These are phyloP conservation scores for Heliconius aoede DNA, from an alignment of 2,888 invertebrate species.

Conservation along the genomic window DNA sequence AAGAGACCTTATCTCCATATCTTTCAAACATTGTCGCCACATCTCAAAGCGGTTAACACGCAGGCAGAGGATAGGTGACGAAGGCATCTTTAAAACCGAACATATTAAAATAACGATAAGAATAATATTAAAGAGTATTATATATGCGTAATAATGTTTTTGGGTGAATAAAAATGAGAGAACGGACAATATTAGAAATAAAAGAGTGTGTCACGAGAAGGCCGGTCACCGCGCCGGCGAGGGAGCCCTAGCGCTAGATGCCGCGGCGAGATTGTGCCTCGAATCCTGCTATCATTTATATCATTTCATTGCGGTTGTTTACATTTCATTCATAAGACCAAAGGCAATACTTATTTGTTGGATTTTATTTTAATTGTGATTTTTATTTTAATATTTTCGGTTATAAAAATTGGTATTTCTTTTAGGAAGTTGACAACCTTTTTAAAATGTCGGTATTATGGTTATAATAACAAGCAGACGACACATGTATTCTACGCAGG, in stretches of 20 bases:
- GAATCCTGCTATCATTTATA: conserved; percentile 74
- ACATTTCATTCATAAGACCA: conserved; percentile 71
- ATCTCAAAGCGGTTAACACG: conserved; percentile 66
- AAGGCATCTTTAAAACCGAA: conserved; percentile 68
- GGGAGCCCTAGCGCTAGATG: conserved; percentile 64
- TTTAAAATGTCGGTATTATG: not conserved
- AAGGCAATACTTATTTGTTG: conserved; percentile 41
- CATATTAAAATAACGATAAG: conserved; percentile 78
- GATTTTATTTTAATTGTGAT: conserved; percentile 15
- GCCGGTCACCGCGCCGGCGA: conserved; percentile 51
- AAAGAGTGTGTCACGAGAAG: conserved; percentile 75
- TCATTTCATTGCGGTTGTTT: conserved; percentile 80
- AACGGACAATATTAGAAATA: conserved; percentile 77
- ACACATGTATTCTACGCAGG: not conserved
- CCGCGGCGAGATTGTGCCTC: conserved; percentile 72
- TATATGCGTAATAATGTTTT: conserved; percentile 80
- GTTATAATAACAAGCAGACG: not conserved
- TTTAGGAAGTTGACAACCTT: not conserved
- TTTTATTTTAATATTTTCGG: conserved; percentile 4
- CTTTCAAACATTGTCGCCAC: conserved; percentile 76
- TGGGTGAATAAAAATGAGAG: conserved; percentile 78
- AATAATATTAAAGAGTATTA: conserved; percentile 79
- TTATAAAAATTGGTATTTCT: not conserved
- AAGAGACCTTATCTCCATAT: conserved; percentile 75
- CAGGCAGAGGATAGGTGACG: conserved; percentile 70